These are phyloP conservation scores for Acrobasis consociella DNA, from an alignment of 2,888 invertebrate species.

Conservation along the genomic window DNA sequence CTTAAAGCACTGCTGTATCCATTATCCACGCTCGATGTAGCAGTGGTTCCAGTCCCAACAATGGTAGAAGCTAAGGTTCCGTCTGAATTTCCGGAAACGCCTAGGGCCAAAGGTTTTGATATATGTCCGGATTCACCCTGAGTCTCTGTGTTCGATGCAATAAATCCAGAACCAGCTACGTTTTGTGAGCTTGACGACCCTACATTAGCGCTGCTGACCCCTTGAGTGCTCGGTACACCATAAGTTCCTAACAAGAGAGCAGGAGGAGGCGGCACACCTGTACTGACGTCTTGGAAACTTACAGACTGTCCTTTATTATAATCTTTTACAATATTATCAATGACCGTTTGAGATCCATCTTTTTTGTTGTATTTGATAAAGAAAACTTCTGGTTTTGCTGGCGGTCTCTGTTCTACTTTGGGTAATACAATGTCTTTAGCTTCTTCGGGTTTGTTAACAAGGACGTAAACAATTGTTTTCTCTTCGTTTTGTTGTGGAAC, in stretches of 20 bases:
- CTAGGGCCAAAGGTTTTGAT: constrained; percentile 2
- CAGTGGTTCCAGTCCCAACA: neutral
- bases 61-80: constrained; percentile 4
- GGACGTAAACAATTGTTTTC: constrained; percentile 89
- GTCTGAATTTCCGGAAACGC: neutral
- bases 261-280: constrained; percentile 13
- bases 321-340: constrained; percentile 71
- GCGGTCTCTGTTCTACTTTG: constrained; percentile 86
- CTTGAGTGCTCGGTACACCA: neutral
- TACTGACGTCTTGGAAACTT: constrained; percentile 26
- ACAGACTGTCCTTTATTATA: constrained; percentile 50
- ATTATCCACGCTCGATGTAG: neutral
- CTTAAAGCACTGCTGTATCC: neutral
- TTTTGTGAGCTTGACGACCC: neutral
- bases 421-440: constrained; percentile 85
- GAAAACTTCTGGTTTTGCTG: constrained; percentile 89
- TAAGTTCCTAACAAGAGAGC: neutral
- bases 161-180: constrained; percentile 15
- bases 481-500: constrained; percentile 87
- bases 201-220: neutral
- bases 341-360: constrained; percentile 71
- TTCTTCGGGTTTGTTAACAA: constrained; percentile 89
- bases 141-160: constrained; percentile 6
- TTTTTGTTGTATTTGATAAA: constrained; percentile 90
- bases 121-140: neutral